Conservation (phyloP, 2,797 vertebrate species). For the Gymnodraco acuticeps region DNA sequence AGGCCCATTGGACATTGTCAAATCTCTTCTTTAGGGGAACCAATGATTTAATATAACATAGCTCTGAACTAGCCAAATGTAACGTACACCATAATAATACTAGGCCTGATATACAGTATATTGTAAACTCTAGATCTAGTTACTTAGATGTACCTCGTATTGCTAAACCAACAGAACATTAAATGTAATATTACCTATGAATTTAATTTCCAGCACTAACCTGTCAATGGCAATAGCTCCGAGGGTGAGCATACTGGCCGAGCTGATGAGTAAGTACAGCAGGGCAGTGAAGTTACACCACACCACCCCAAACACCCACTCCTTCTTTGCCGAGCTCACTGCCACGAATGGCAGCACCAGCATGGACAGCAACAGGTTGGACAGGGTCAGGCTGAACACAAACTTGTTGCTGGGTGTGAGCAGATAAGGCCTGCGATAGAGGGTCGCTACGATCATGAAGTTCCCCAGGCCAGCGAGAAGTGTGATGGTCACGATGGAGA, state of each 20-base stretch:
- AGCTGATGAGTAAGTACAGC: conserved; percentile 97
- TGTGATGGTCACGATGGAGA: conserved; percentile 92
- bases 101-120: no score
- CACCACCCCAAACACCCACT: conserved; percentile 98
- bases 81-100: no score
- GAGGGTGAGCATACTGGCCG: conserved; percentile 98
- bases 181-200: neutral
- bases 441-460: conserved; percentile 91
- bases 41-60: neutral
- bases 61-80: no score
- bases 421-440: conserved; percentile 96
- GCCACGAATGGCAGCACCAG: conserved; percentile 95
- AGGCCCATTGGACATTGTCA: neutral
- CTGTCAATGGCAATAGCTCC: conserved; percentile 97
- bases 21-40: neutral
- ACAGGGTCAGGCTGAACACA: conserved; percentile 97
- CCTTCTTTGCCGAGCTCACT: conserved; percentile 90
- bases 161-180: neutral
- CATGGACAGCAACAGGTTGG: conserved; percentile 94
- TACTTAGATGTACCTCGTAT: neutral
- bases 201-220: conserved; percentile 77
- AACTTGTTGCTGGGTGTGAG: conserved; percentile 99
- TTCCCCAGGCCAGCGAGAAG: conserved; percentile 95
- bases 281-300: conserved; percentile 99
- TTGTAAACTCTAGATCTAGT: no score